Percentiles rank a stretch among this genome's conserved stretches.
These are phyloP conservation scores for Tipula vernalis DNA, from an alignment of 2,888 invertebrate species.

Conservation along the genomic window DNA sequence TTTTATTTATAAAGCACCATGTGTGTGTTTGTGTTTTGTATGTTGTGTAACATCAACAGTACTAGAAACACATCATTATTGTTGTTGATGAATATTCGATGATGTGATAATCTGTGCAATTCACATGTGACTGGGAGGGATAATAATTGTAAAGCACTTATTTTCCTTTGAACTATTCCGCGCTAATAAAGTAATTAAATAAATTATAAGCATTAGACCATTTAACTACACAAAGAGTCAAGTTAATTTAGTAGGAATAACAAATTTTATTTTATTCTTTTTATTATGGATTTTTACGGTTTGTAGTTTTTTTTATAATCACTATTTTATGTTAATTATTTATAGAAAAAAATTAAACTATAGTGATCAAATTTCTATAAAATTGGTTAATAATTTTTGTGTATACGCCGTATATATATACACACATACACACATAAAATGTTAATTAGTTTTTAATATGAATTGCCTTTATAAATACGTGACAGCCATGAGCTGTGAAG, in stretches of 20 bases:
- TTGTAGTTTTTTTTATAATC: neutral
- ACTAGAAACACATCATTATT: neutral
- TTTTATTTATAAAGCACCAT: neutral
- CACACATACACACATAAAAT: neutral
- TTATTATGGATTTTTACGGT: neutral
- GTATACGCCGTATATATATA: neutral
- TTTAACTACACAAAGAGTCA: neutral
- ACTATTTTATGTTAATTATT: neutral
- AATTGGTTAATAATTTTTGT: neutral
- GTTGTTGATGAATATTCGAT: neutral
- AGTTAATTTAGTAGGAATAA: neutral
- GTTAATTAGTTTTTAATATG: neutral
- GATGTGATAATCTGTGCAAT: neutral
- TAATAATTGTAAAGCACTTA: neutral
- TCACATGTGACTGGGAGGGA: neutral
- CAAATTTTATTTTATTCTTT: neutral
- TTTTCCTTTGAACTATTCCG: neutral
- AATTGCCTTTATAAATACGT: neutral
- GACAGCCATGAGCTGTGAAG: neutral
- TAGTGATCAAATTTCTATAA: neutral
- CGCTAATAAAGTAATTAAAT: neutral
- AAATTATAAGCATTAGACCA: neutral
- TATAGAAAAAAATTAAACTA: neutral
- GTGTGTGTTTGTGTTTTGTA: neutral
- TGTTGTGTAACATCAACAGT: neutral